Percentiles rank a stretch among this genome's conserved stretches.
Conservation (phyloP, 2,113 vertebrate genomes). For the Zeus faber region DNA sequence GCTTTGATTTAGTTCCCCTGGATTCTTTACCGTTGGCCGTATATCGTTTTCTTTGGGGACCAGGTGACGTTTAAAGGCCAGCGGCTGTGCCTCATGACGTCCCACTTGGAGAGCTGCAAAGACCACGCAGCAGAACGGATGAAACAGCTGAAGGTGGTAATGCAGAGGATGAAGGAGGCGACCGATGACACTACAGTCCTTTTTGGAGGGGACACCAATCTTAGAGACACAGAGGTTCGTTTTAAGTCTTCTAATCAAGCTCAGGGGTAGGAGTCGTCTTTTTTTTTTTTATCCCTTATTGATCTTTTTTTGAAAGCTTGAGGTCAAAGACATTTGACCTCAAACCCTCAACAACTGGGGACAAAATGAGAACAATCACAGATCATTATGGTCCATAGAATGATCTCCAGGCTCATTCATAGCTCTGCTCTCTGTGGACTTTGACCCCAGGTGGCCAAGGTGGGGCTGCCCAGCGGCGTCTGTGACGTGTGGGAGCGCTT, state of each 20-base stretch:
- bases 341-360: too few relatives aligned
- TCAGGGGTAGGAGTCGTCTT: too few relatives aligned
- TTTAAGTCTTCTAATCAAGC: neutral
- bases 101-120: conserved; percentile 94
- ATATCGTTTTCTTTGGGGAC: neutral
- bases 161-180: conserved; percentile 75
- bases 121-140: conserved; percentile 78
- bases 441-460: conserved; percentile 77
- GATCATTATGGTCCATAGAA: too few relatives aligned
- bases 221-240: conserved; percentile 87
- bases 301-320: neutral
- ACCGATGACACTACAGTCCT: conserved; percentile 80
- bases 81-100: conserved; percentile 90
- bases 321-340: too few relatives aligned
- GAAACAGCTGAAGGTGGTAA: conserved; percentile 80
- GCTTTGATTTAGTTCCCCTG: neutral
- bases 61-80: conserved; percentile 81
- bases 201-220: conserved; percentile 95
- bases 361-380: too few relatives aligned
- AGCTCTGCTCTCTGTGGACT: too few relatives aligned
- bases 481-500: conserved; percentile 89
- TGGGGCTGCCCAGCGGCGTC: conserved; percentile 79
- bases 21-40: too few relatives aligned
- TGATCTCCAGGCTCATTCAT: too few relatives aligned
- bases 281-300: too few relatives aligned